phyloP scores from a whole-genome alignment of 1,140 invertebrate genomes.

The Whitmania pigra region DNA sequence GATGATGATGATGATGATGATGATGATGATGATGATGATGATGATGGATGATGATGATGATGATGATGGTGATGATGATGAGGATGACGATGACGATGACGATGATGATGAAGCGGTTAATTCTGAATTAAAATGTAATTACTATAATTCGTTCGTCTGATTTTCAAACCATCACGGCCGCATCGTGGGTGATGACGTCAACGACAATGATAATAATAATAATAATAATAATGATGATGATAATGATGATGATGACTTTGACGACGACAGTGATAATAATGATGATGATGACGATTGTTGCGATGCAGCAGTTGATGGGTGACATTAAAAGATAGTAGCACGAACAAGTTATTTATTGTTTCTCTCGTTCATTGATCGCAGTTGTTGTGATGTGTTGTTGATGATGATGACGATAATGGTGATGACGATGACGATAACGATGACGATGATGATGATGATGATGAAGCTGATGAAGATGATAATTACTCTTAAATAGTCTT shows the following conservation, averaged over 20 bases:
- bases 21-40: not conserved
- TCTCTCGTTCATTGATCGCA: no score
- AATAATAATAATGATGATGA: slow-evolving; percentile 5
- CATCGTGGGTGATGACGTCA: not conserved
- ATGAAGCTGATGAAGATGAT: slow-evolving; percentile 7
- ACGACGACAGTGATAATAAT: not conserved
- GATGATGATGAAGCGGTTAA: not conserved
- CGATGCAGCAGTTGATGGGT: not conserved
- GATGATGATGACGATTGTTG: not conserved
- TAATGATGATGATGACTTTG: not conserved
- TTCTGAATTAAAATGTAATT: not conserved
- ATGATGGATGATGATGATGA: not conserved
- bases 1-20: no score
- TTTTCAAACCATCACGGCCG: not conserved
- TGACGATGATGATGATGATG: not conserved
- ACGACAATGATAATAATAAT: not conserved
- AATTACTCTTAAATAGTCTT: not conserved
- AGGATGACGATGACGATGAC: not conserved
- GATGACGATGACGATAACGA: not conserved
- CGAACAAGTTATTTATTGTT: no score
- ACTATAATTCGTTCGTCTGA: not conserved
- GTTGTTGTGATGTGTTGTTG: no score
- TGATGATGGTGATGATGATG: not conserved
- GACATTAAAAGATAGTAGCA: no score
- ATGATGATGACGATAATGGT: not conserved